phyloP scores from a whole-genome alignment of 2,888 invertebrate genomes.

The Lutraria lutraria region DNA sequence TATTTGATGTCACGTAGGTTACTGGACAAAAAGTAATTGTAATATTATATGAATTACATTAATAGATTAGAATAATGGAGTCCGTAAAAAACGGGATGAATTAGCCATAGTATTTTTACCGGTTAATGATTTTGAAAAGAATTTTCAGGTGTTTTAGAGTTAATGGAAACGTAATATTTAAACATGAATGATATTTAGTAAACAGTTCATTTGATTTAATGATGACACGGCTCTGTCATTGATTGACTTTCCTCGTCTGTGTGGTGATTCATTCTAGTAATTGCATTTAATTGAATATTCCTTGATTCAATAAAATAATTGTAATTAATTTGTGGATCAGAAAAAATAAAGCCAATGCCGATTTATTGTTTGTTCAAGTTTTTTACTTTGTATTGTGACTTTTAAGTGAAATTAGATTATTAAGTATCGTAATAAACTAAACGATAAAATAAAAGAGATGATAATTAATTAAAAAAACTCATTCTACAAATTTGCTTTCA shows the following conservation, averaged over 20 bases:
- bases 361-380: not conserved
- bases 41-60: conserved; percentile 18
- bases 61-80: not conserved
- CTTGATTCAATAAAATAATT: not conserved
- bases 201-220: conserved; percentile 20
- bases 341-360: not conserved
- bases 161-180: conserved; percentile 23
- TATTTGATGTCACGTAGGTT: not conserved
- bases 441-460: no score
- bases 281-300: not conserved
- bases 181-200: conserved; percentile 4
- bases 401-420: no score
- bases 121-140: conserved; percentile 2
- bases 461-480: no score
- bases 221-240: not conserved
- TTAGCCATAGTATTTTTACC: not conserved
- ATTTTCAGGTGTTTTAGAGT: conserved; percentile 21
- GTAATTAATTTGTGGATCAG: not conserved
- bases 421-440: no score
- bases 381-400: no score
- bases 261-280: not conserved
- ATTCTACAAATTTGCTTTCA: no score
- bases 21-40: not conserved
- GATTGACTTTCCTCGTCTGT: not conserved
- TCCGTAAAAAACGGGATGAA: not conserved